Conservation (phyloP, 64 coral and sea anemone genomes). For the Pocillopora verrucosa region DNA sequence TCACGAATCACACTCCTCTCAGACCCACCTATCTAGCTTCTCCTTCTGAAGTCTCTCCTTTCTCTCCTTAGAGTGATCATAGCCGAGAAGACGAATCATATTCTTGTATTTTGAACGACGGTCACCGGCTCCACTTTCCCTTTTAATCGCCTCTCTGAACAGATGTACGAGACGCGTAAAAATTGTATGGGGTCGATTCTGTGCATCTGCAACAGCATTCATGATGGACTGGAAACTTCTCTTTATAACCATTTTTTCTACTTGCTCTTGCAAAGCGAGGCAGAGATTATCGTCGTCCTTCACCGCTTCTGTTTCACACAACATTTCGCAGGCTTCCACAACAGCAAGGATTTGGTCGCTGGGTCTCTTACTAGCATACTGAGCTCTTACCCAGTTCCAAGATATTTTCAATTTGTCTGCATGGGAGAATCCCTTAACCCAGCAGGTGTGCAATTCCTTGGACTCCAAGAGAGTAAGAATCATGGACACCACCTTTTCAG, state of each 20-base stretch:
- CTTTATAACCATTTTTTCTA: not conserved
- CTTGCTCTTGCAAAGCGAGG: not conserved
- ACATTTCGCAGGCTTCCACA: not conserved
- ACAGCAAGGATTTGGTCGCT: slow-evolving; percentile 11
- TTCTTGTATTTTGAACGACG: not conserved
- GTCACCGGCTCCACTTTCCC: not conserved
- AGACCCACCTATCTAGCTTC: not conserved
- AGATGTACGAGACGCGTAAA: not conserved
- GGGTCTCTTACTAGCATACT: not conserved
- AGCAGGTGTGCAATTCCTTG: not conserved
- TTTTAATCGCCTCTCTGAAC: not conserved
- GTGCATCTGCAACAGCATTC: not conserved
- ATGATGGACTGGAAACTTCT: not conserved
- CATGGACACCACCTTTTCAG: not conserved
- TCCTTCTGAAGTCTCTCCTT: not conserved
- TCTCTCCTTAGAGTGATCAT: not conserved
- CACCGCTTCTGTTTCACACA: not conserved
- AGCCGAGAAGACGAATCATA: slow-evolving; percentile 9
- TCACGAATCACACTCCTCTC: too few species aligned
- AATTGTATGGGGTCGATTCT: not conserved
- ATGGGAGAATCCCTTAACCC: not conserved
- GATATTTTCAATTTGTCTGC: not conserved
- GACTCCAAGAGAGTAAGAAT: not conserved
- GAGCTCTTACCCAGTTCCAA: not conserved
- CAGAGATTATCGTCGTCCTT: not conserved